Conservation (phyloP, 2,888 invertebrate species). For the Cephalotes varians region DNA sequence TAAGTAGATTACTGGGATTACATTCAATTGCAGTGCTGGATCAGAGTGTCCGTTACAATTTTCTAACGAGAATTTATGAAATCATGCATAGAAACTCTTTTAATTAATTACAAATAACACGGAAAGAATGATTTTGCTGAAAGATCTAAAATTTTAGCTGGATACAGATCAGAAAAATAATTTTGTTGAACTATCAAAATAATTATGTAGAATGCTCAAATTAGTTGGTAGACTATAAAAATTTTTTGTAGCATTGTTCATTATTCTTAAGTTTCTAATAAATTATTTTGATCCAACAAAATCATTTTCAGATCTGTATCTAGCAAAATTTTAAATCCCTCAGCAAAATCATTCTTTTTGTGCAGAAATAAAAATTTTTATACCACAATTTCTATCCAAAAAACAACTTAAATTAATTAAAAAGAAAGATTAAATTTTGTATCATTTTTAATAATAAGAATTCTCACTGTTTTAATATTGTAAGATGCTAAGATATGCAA, state of each 20-base stretch:
- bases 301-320: too few species aligned
- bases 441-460: neutral
- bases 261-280: too few species aligned
- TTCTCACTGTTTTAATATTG: neutral
- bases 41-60: neutral
- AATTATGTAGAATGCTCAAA: too few species aligned
- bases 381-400: too few species aligned
- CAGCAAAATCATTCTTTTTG: neutral
- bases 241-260: too few species aligned
- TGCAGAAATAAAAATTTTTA: neutral
- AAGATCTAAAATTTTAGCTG: too few species aligned
- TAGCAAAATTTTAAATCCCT: too few species aligned
- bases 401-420: neutral
- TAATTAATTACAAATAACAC: neutral
- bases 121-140: too few species aligned
- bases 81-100: neutral
- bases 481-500: neutral
- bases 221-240: too few species aligned
- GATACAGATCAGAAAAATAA: too few species aligned
- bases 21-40: neutral
- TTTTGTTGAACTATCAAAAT: too few species aligned
- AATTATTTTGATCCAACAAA: too few species aligned
- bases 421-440: neutral
- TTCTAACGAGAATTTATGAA: neutral
- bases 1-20: neutral